phyloP scores from a whole-genome alignment of 2,797 vertebrate species.

The Alca torda region DNA sequence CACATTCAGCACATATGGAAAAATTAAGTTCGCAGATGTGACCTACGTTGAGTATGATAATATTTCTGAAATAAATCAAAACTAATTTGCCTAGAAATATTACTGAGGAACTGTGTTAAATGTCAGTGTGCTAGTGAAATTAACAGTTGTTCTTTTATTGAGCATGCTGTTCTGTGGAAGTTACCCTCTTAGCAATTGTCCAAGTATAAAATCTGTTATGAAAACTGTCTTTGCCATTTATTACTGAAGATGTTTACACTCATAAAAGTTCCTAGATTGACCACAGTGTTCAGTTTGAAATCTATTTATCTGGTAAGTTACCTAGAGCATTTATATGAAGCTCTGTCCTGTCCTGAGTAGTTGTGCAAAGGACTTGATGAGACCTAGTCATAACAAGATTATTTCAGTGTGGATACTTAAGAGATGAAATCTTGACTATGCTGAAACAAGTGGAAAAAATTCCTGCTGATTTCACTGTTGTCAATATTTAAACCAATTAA shows the following conservation, averaged over 20 bases:
- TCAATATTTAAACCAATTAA: background rate
- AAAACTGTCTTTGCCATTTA: background rate
- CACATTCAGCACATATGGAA: background rate
- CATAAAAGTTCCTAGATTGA: background rate
- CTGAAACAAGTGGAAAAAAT: background rate
- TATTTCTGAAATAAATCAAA: constrained; percentile 15
- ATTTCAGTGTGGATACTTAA: background rate
- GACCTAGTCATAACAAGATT: background rate
- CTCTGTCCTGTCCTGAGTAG: background rate
- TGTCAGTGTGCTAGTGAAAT: constrained; percentile 37
- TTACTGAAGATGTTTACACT: background rate
- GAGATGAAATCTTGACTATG: background rate
- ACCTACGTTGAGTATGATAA: background rate
- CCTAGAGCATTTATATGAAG: background rate
- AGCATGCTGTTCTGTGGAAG: background rate
- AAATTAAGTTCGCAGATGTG: constrained; percentile 21
- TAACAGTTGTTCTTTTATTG: background rate
- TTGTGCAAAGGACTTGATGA: background rate
- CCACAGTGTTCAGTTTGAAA: background rate
- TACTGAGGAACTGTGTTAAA: background rate
- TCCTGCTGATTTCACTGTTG: background rate
- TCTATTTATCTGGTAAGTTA: background rate
- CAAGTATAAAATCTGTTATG: background rate
- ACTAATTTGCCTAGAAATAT: background rate
- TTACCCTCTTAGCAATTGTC: background rate